Conservation (phyloP, 2,888 invertebrate species). For the Eupithecia centaureata region DNA sequence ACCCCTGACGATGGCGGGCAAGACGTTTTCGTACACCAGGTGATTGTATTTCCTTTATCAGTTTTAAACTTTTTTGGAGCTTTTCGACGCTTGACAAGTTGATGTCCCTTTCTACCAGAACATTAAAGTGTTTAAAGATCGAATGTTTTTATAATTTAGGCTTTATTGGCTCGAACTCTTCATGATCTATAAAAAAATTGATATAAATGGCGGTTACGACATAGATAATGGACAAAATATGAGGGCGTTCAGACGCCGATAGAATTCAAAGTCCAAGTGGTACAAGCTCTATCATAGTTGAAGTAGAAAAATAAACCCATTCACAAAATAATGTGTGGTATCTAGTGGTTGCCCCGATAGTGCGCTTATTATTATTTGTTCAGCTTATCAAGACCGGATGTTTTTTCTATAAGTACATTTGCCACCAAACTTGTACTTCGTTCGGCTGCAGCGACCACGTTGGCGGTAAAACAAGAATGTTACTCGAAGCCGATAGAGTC, state of each 20-base stretch:
- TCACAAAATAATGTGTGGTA: slow-evolving; percentile 72
- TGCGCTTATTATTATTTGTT: slow-evolving; percentile 82
- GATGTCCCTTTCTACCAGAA: background rate
- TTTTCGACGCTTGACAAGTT: slow-evolving; percentile 6
- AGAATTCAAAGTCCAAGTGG: slow-evolving; percentile 29
- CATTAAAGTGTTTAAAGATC: background rate
- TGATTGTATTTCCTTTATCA: slow-evolving; percentile 65
- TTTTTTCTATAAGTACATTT: slow-evolving; percentile 79
- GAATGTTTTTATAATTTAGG: background rate
- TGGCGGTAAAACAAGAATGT: slow-evolving; percentile 74
- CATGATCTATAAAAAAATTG: slow-evolving; percentile 1
- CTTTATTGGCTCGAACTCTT: background rate
- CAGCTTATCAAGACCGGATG: slow-evolving; percentile 83
- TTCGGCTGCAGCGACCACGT: slow-evolving; percentile 64
- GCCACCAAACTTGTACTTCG: slow-evolving; percentile 77
- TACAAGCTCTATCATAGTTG: slow-evolving; percentile 50
- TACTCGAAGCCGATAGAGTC: slow-evolving; percentile 68
- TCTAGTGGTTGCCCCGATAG: slow-evolving; percentile 81
- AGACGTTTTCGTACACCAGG: slow-evolving; percentile 98
- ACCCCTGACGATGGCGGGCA: slow-evolving; percentile 95
- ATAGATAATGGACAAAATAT: slow-evolving; percentile 17
- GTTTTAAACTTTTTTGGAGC: slow-evolving; percentile 17
- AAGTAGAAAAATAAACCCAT: slow-evolving; percentile 68
- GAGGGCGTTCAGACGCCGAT: slow-evolving; percentile 15
- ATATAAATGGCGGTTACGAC: slow-evolving; percentile 11